Percentiles rank a stretch among this genome's conserved stretches.
These are phyloP conservation scores for Rhabdomys dilectus DNA, from an alignment of 2,113 vertebrate species.

Conservation along the genomic window DNA sequence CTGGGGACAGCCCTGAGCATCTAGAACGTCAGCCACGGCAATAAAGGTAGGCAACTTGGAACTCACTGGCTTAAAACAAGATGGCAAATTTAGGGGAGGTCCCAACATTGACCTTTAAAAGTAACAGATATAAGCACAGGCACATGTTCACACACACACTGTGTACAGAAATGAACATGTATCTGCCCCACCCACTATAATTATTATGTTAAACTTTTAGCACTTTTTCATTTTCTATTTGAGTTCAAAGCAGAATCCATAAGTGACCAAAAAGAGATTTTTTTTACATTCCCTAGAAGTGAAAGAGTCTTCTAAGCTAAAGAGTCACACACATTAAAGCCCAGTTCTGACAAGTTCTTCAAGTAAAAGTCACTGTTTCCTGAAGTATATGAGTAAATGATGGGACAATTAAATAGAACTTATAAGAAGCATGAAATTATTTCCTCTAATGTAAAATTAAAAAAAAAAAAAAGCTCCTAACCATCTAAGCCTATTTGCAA, in stretches of 20 bases:
- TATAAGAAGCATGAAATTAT: not conserved
- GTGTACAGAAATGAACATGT: not conserved
- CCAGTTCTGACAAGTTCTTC: not conserved
- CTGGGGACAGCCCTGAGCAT: too few relatives aligned
- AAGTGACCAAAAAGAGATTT: too few relatives aligned
- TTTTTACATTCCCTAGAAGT: not conserved
- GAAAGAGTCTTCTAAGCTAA: not conserved
- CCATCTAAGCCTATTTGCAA: not conserved
- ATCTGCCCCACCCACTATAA: too few relatives aligned
- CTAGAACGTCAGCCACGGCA: too few relatives aligned
- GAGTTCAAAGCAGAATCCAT: not conserved
- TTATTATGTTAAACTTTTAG: not conserved
- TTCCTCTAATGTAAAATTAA: not conserved
- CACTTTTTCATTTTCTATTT: not conserved
- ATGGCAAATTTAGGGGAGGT: not conserved
- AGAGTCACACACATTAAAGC: not conserved
- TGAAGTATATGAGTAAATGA: not conserved
- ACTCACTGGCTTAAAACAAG: not conserved
- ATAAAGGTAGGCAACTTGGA: too few relatives aligned
- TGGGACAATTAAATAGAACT: not conserved
- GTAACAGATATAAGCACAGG: too few relatives aligned
- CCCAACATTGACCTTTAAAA: not conserved
- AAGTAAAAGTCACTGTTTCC: not conserved
- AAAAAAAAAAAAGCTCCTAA: not conserved
- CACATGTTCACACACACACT: too few relatives aligned